These are phyloP conservation scores for Exephanes ischioxanthus DNA, from an alignment of 2,888 invertebrate species.

Conservation along the genomic window DNA sequence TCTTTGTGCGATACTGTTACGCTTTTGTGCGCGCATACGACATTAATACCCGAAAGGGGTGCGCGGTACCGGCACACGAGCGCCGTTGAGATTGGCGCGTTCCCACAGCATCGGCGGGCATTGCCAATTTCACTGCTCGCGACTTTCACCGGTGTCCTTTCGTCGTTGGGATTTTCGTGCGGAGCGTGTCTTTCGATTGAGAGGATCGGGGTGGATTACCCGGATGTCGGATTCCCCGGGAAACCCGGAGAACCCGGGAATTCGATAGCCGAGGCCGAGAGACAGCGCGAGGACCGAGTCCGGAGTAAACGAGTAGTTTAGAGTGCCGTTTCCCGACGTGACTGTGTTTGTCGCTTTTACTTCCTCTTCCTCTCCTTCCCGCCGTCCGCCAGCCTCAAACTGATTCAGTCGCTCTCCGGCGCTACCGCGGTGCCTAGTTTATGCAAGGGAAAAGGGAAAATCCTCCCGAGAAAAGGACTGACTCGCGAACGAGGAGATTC, in stretches of 20 bases:
- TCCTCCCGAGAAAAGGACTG: slow-evolving; percentile 34
- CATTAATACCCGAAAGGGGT: slow-evolving; percentile 40
- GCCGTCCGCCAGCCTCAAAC: not conserved
- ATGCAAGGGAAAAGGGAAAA: slow-evolving; percentile 35
- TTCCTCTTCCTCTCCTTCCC: not conserved
- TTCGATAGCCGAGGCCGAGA: slow-evolving; percentile 62
- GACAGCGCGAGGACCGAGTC: not conserved
- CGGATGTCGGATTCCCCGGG: slow-evolving; percentile 62
- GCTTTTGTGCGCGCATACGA: slow-evolving; percentile 46
- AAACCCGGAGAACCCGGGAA: slow-evolving; percentile 72
- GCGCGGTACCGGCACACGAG: slow-evolving; percentile 8
- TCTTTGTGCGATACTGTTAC: slow-evolving; percentile 56
- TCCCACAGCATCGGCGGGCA: slow-evolving; percentile 40
- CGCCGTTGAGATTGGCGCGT: slow-evolving; percentile 46
- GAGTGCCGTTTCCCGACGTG: slow-evolving; percentile 31
- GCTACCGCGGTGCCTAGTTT: slow-evolving; percentile 29
- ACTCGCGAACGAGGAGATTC: slow-evolving; percentile 22
- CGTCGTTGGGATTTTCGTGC: not conserved
- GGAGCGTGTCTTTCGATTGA: slow-evolving; percentile 12
- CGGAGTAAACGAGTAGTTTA: slow-evolving; percentile 48
- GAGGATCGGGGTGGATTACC: slow-evolving; percentile 35
- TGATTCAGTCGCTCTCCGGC: slow-evolving; percentile 26
- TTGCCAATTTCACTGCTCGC: not conserved
- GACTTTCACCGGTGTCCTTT: not conserved
- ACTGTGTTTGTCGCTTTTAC: slow-evolving; percentile 10